A percentile compares a stretch with the other conserved stretches of the same genome.
These are phyloP conservation scores for Cirrhinus mrigala DNA, from an alignment of 2,797 vertebrate genomes.

Conservation along the genomic window DNA sequence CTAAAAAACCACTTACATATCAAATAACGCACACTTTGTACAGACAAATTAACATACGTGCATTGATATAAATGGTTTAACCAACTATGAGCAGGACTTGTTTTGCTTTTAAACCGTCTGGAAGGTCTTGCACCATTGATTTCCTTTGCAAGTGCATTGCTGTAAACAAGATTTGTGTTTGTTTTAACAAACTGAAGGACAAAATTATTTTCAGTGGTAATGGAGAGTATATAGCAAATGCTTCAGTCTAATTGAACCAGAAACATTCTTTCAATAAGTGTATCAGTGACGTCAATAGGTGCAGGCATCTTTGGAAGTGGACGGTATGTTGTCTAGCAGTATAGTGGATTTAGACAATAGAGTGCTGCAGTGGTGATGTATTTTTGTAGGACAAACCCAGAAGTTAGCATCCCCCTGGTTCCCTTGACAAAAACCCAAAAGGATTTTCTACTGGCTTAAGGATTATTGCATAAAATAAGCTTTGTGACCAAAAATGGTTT, in stretches of 20 bases:
- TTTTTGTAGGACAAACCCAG: not conserved
- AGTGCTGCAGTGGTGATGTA: not conserved
- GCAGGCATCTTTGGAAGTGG: not conserved
- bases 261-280: slow-evolving; percentile 2
- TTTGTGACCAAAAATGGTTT: not conserved
- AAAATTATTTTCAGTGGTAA: not conserved
- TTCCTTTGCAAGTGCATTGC: not conserved
- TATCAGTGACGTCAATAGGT: not conserved
- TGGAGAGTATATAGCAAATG: slow-evolving; percentile 5
- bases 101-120: not conserved
- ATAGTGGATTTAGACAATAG: slow-evolving; percentile 7
- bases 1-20: not conserved
- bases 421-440: not conserved
- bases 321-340: not conserved
- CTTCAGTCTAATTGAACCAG: not conserved
- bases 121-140: not conserved
- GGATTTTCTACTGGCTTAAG: not conserved
- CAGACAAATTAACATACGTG: not conserved
- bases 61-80: slow-evolving; percentile 14
- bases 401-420: not conserved
- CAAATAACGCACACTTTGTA: not conserved
- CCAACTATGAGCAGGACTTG: not conserved
- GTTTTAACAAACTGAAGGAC: not conserved
- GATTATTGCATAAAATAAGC: not conserved
- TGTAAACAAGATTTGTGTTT: slow-evolving; percentile 15